phyloP scores from a whole-genome alignment of 2,797 vertebrate genomes.

The Manis javanica region DNA sequence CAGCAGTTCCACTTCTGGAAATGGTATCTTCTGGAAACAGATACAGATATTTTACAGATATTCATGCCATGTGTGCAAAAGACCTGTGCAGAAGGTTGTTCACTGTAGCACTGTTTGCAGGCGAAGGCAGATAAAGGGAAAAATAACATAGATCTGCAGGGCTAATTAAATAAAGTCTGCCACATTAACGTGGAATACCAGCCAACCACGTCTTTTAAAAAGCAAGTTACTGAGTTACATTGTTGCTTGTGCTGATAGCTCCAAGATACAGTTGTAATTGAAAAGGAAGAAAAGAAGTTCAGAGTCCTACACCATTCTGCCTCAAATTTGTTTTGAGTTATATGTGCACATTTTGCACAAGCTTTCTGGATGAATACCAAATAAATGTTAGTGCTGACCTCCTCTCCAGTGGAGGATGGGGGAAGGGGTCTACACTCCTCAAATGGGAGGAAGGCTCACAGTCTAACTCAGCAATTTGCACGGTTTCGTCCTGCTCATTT shows the following conservation, averaged over 20 bases:
- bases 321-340: slow-evolving; percentile 15
- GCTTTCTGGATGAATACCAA: not conserved
- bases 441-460: not conserved
- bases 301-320: not conserved
- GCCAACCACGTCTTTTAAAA: not conserved
- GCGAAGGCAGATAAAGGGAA: not conserved
- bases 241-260: not conserved
- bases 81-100: not conserved
- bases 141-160: not conserved
- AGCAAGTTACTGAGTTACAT: not conserved
- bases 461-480: not conserved
- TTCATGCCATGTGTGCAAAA: not conserved
- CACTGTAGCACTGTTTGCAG: not conserved
- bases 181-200: not conserved
- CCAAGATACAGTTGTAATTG: not conserved
- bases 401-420: not conserved
- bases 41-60: not conserved
- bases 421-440: not conserved
- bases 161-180: not conserved
- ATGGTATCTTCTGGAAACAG: not conserved
- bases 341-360: slow-evolving; percentile 3
- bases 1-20: not conserved
- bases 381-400: not conserved
- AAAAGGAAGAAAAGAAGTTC: not conserved
- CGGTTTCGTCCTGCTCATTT: not conserved